Evolutionary conservation across 1,140 invertebrate species (phyloP).

Genomic region (Trichonephila clavipes): DNA sequence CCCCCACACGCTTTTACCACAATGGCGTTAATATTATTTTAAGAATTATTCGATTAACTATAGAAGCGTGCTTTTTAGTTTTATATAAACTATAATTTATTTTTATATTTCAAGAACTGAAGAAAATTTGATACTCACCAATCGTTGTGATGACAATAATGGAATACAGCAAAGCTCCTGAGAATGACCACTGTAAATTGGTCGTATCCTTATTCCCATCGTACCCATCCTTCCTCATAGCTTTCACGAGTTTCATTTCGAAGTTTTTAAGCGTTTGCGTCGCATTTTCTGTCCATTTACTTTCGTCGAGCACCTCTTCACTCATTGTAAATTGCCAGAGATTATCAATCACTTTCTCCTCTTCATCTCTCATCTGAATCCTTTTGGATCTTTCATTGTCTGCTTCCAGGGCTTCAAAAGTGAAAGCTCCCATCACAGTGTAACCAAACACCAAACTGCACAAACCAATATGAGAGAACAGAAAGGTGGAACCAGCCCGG

Average conservation of each 20-base stretch:
- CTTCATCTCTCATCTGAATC: constrained; percentile 68
- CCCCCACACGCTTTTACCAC: too few relatives aligned
- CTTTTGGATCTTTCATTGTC: constrained; percentile 76
- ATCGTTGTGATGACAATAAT: constrained; percentile 83
- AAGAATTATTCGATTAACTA: too few relatives aligned
- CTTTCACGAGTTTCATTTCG: constrained; percentile 78
- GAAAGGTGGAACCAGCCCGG: constrained; percentile 82
- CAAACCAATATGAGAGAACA: constrained; percentile 91
- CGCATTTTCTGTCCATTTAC: constrained; percentile 79
- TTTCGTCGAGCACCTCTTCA: constrained; percentile 79
- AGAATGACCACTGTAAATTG: constrained; percentile 81
- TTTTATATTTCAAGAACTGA: too few relatives aligned
- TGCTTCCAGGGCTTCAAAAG: constrained; percentile 87
- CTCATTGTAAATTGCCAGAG: constrained; percentile 80
- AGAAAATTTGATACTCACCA: constrained; percentile 78
- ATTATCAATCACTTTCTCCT: constrained; percentile 75
- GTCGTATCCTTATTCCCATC: constrained; percentile 79
- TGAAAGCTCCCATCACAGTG: constrained; percentile 95
- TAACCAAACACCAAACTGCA: constrained; percentile 96
- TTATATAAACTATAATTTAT: too few relatives aligned
- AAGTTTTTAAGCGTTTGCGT: constrained; percentile 81
- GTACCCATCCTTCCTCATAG: constrained; percentile 79
- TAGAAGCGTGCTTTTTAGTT: too few relatives aligned
- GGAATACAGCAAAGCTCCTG: constrained; percentile 81
- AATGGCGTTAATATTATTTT: too few relatives aligned